Percentiles rank a stretch among this genome's conserved stretches.
phyloP scores from a whole-genome alignment of 1,140 invertebrate genomes.

The Aphelinus certus region DNA sequence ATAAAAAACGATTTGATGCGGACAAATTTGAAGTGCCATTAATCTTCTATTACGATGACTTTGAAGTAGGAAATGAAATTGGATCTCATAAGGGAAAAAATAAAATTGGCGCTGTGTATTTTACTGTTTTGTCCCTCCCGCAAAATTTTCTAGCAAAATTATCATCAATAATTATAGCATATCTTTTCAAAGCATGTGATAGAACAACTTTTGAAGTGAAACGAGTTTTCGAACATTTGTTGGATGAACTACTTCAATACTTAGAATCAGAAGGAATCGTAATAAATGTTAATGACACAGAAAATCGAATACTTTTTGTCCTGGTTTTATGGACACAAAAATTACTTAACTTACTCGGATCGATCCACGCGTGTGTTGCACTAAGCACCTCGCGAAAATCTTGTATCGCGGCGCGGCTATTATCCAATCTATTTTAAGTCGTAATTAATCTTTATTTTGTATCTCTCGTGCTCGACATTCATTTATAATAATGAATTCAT shows the following conservation, averaged over 20 bases:
- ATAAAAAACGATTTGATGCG: conserved; percentile 30
- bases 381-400: too few species aligned
- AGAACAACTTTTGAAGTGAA: conserved; percentile 20
- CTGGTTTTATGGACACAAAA: too few species aligned
- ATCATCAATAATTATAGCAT: conserved; percentile 41
- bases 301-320: too few species aligned
- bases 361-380: too few species aligned
- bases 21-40: conserved; percentile 36
- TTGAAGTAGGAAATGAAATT: conserved; percentile 37
- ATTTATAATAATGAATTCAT: too few species aligned
- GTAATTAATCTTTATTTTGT: too few species aligned
- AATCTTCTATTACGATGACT: conserved; percentile 43
- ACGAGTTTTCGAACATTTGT: conserved; percentile 39
- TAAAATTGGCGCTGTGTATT: conserved; percentile 40
- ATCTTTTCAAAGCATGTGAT: conserved; percentile 40
- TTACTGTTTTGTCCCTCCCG: conserved; percentile 38
- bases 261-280: conserved; percentile 41
- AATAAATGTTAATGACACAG: conserved; percentile 30
- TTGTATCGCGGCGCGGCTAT: too few species aligned
- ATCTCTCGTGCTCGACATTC: too few species aligned
- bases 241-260: conserved; percentile 29
- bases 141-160: conserved; percentile 38
- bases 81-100: conserved; percentile 26
- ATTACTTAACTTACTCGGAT: too few species aligned
- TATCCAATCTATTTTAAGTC: too few species aligned